Conservation (phyloP, 2,113 vertebrate genomes). For the Nesogale talazaci region DNA sequence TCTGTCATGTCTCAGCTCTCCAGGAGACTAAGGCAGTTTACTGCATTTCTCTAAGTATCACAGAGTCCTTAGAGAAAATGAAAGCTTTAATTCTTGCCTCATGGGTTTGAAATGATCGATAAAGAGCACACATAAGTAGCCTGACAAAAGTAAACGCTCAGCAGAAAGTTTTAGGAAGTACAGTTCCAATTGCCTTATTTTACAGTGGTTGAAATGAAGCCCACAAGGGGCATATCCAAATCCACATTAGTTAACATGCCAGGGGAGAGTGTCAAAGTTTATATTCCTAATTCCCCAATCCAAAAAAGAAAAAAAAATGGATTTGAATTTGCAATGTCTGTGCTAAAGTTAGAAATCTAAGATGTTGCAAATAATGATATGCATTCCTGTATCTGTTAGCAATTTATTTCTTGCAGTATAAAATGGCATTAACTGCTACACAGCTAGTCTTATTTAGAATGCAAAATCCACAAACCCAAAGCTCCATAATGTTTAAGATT, state of each 20-base stretch:
- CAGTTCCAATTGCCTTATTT: background rate
- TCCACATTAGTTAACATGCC: background rate
- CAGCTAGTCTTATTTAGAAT: background rate
- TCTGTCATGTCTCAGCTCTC: background rate
- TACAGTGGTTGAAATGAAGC: background rate
- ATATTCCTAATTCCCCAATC: background rate
- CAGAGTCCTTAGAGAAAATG: too few species aligned
- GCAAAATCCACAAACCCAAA: background rate
- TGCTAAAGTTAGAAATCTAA: background rate
- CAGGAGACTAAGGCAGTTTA: background rate
- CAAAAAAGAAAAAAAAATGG: background rate
- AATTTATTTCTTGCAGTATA: background rate
- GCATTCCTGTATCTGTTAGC: background rate
- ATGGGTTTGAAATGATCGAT: background rate
- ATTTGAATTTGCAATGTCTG: background rate
- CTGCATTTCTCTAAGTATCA: background rate
- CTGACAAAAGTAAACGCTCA: slow-evolving; percentile 23
- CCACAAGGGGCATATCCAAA: background rate
- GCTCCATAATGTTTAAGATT: background rate
- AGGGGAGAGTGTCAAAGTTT: too few species aligned
- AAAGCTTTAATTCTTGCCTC: background rate
- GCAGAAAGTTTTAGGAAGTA: background rate
- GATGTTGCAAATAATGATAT: background rate
- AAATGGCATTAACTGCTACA: background rate
- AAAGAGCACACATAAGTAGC: background rate